Evolutionary conservation across 2,888 invertebrate genomes (phyloP).

Genomic region (Cotesia congregata): DNA sequence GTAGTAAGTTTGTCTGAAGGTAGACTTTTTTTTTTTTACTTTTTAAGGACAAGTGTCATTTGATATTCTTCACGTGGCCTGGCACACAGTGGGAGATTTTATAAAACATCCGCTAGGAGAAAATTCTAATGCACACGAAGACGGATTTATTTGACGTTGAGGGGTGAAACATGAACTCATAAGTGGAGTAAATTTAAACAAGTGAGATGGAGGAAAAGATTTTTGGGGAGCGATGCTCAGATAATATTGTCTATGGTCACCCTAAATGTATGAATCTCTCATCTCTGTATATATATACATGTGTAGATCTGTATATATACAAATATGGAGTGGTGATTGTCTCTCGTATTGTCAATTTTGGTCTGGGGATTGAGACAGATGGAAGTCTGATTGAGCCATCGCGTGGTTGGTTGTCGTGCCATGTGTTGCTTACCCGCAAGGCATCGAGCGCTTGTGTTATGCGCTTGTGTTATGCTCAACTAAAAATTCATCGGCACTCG

Average conservation of each 20-base stretch:
- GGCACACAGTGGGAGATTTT: neutral
- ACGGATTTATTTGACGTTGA: slow-evolving; percentile 4
- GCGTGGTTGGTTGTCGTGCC: slow-evolving; percentile 38
- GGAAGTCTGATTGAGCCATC: slow-evolving; percentile 52
- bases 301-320: neutral
- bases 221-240: slow-evolving; percentile 45
- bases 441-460: neutral
- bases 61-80: neutral
- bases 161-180: slow-evolving; percentile 46
- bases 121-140: slow-evolving; percentile 7
- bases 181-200: slow-evolving; percentile 41
- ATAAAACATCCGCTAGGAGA: neutral
- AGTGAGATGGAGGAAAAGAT: slow-evolving; percentile 11
- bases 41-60: neutral
- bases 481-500: slow-evolving; percentile 26
- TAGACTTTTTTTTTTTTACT: neutral
- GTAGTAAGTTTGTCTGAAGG: neutral
- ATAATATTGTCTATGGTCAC: slow-evolving; percentile 31
- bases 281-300: neutral
- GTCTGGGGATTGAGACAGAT: slow-evolving; percentile 47
- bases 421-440: slow-evolving; percentile 39
- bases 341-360: slow-evolving; percentile 21
- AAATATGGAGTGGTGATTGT: slow-evolving; percentile 30
- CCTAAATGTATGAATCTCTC: neutral
- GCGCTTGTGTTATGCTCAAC: neutral